Base-by-base conservation (phyloP, 1,140 invertebrate species). In the Oscheius sp. region DNA sequence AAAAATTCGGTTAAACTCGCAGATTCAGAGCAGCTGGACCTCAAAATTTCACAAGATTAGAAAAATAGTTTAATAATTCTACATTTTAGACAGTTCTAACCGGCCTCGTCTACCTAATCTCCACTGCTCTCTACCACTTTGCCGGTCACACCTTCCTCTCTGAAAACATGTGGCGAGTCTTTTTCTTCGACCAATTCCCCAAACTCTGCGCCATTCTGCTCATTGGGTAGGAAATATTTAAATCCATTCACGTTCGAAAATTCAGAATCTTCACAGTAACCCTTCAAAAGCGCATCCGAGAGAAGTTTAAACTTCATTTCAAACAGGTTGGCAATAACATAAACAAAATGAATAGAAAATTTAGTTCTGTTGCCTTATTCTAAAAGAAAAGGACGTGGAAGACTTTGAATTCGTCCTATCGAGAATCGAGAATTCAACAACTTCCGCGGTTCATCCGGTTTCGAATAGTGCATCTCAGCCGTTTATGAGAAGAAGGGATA, bases 131-230 rank as follows among this genome's bases (percentile, higher is more conserved):
- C 4, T 13, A 7, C 49, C 7, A 55, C 28, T 7, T 55, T 7
- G 49, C 49, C 23, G 49, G 49, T 7, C 49, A 55, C 23, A 55
- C 49, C 23, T 55, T 55, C 23, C 15, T 26, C 23, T 55, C 49
- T 23, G 49, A 55, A 7, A 23, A 55, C 7, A 55, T 55, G 49
- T 55, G 49, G 49, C 7, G 23, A 23, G 49, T 55, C 7, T 55
- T 55, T 26, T 55, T 55, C 49, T 55, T 55, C 49, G 49, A 55
- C 49, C 49, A 55, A 23, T 55, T 55, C 28, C 49, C 49, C 49
- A 55, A 55, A 55, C 23, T 55, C 7, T 55, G 49, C 23, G 49
- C 49, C 7, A 55, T 55, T 55, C 49, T 55, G 7, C 49, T 55
- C 23, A 55, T 55, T 23, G 49, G 49, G 49, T 55, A 23, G 49